phyloP scores from a whole-genome alignment of 2,888 invertebrate genomes.

The Orthosia gracilis region DNA sequence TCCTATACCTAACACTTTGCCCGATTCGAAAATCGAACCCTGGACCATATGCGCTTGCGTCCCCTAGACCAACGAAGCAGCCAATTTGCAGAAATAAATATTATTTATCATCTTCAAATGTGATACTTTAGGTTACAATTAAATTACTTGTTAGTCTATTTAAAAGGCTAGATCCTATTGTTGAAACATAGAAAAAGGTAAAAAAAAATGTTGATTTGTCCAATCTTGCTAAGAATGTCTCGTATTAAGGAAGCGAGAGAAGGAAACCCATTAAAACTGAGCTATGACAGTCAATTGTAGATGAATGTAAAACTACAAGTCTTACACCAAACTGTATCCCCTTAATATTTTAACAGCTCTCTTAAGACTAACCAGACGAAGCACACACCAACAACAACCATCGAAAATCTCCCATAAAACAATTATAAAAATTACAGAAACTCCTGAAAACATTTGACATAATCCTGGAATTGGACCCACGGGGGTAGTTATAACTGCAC shows the following conservation, averaged over 20 bases:
- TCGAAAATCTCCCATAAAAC: slow-evolving; percentile 16
- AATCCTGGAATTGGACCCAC: slow-evolving; percentile 32
- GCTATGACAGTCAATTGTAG: not conserved
- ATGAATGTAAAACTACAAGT: not conserved
- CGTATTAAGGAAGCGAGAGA: not conserved
- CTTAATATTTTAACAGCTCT: slow-evolving; percentile 1
- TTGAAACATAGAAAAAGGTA: no score
- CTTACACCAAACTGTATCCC: not conserved
- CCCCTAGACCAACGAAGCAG: no score
- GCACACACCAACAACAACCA: not conserved
- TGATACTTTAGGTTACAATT: no score
- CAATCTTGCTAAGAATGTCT: no score
- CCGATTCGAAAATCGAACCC: no score
- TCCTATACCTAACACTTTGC: no score
- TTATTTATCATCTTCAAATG: no score
- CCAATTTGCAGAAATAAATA: no score
- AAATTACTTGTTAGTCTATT: no score
- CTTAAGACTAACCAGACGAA: not conserved
- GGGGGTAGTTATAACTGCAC: slow-evolving; percentile 45
- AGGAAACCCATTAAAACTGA: not conserved
- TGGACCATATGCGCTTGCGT: no score
- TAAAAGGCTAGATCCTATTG: no score
- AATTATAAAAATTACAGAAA: slow-evolving; percentile 43
- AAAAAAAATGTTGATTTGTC: no score
- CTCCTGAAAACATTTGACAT: slow-evolving; percentile 31